phyloP scores from a whole-genome alignment of 2,113 vertebrate genomes.

The Edolisoma coerulescens region DNA sequence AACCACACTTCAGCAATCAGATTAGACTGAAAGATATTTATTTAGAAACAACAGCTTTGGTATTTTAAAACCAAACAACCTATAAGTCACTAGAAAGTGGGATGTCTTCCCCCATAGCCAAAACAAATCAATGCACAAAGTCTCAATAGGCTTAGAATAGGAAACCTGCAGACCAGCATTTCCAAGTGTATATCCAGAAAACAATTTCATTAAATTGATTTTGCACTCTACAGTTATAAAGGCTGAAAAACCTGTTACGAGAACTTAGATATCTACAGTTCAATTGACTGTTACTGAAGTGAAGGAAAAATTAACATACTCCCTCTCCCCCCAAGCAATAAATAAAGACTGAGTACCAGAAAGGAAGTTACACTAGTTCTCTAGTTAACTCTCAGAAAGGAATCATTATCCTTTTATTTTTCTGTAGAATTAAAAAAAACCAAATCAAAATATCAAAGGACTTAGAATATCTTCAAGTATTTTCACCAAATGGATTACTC shows the following conservation, averaged over 20 bases:
- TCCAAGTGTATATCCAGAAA: background rate
- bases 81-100: slow-evolving; percentile 64
- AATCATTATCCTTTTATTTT: background rate
- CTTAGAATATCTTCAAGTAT: slow-evolving; percentile 67
- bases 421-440: background rate
- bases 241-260: background rate
- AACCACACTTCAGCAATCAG: background rate
- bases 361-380: slow-evolving; percentile 25
- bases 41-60: slow-evolving; percentile 80
- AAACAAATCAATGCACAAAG: slow-evolving; percentile 48
- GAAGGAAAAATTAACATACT: slow-evolving; percentile 6
- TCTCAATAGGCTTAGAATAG: background rate
- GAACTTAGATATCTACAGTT: background rate
- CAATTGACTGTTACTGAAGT: background rate
- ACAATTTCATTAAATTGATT: background rate
- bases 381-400: slow-evolving; percentile 20
- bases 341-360: slow-evolving; percentile 58
- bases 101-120: slow-evolving; percentile 3
- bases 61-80: slow-evolving; percentile 72
- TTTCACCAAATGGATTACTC: slow-evolving; percentile 47
- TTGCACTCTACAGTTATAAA: background rate
- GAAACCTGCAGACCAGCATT: background rate
- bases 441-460: slow-evolving; percentile 36
- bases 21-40: slow-evolving; percentile 70
- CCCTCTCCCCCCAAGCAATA: slow-evolving; percentile 47